Evolutionary conservation across 2,888 invertebrate species (phyloP), one percentile per base, ranked within the genome.

Genomic region (Pseudococcus jackbeardsleyi): DNA sequence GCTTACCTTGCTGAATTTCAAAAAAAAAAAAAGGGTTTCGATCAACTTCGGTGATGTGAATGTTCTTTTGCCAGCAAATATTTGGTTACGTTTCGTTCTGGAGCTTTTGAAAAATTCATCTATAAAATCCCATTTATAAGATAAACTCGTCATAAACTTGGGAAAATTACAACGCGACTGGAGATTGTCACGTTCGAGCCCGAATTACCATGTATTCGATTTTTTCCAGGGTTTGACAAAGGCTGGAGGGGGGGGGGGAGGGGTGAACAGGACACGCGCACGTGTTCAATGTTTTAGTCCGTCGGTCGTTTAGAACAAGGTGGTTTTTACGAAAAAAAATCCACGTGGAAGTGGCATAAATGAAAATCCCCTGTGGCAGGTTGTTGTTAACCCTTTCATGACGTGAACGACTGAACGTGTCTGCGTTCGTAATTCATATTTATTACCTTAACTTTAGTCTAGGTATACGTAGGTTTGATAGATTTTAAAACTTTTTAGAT

Each of bases 341-440:
- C 72, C 72, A 72, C 33, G 72, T 72, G 72, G 33, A 72, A 15
- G 15, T 15, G 9, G 42, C 50, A 50, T 54, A 54, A 54, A 72
- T 68, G 68, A 68, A 68, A 68, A 26, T 15, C 68, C 26, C 9
- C 82, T 33, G 39, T 82, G 82, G 82, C 46, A 39, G n/a, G 46
- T 82, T 19, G n/a, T 19, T 82, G n/a, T 54, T n/a, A 50, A 12
- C 54, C 54, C 54, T 54, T 54, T 54, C n/a, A n/a, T n/a, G 54
- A 54, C 54, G 17, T n/a, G 54, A n/a, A 17, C 82, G 26, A 42
- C 42, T 42, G 42, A 42, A 42, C 6, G 8, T 9, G 42, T 42
- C 42, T 42, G 9, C 17, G 39, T 82, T 15, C 5, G n/a, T 50
- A 50, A 50, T 50, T 12, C 4, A 15, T 50, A 50, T 50, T 50